Conservation (phyloP, 2,888 invertebrate genomes). For the Himalopsyche kuldschensis region DNA sequence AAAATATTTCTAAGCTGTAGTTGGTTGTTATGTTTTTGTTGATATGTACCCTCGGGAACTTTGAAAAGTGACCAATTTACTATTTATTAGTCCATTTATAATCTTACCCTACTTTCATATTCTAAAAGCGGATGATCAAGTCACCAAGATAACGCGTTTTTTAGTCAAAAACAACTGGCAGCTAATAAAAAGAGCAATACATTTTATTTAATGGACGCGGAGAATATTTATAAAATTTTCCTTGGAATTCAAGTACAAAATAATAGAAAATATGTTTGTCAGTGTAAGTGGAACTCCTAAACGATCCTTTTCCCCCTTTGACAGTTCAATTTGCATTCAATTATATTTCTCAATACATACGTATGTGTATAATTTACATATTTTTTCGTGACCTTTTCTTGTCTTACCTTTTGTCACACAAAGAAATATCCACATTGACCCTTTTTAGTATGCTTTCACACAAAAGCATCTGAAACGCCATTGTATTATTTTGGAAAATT, state of each 20-base stretch:
- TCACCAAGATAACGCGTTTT: too few species aligned
- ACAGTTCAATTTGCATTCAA: constrained; percentile 37
- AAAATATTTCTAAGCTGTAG: too few species aligned
- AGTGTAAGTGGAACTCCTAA: neutral
- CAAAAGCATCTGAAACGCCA: neutral
- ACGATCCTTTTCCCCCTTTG: constrained; percentile 7
- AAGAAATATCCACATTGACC: neutral
- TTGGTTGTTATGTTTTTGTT: too few species aligned
- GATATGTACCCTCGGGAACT: too few species aligned
- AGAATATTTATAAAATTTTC: too few species aligned
- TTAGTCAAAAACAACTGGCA: too few species aligned
- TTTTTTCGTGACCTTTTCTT: constrained; percentile 31
- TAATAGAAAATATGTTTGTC: neutral
- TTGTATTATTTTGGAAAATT: neutral
- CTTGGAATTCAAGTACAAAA: neutral
- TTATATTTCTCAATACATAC: constrained; percentile 35
- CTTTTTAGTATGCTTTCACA: neutral
- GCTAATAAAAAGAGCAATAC: too few species aligned
- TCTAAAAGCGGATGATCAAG: too few species aligned
- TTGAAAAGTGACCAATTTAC: too few species aligned
- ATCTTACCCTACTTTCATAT: too few species aligned
- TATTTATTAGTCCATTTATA: too few species aligned
- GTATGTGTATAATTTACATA: constrained; percentile 35
- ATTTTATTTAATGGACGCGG: too few species aligned
- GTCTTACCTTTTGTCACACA: neutral